Conservation (phyloP, 2,797 vertebrate species). For the Harpagifer antarcticus region DNA sequence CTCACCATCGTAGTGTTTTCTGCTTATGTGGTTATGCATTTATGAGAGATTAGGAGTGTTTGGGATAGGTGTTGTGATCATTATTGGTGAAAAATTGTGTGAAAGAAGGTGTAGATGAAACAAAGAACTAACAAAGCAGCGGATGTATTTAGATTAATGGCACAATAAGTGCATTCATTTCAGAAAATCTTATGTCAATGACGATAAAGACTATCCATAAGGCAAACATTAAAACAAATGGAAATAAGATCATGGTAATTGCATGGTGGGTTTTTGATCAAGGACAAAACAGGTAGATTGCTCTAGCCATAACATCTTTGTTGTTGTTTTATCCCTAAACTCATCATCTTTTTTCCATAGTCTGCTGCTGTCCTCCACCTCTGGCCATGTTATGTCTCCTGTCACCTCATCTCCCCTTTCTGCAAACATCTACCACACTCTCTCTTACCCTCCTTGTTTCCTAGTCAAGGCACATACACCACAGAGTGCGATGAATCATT, state of each 20-base stretch:
- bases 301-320: background rate
- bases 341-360: background rate
- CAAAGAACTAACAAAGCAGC: conserved; percentile 19
- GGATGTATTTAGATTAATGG: conserved; percentile 58
- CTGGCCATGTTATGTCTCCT: conserved; percentile 27
- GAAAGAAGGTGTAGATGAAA: conserved; percentile 3
- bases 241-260: background rate
- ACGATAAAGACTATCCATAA: conserved; percentile 24
- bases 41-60: conserved; percentile 21
- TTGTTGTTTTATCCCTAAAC: conserved; percentile 8
- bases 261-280: background rate
- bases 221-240: background rate
- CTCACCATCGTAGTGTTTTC: conserved; percentile 26
- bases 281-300: background rate
- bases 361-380: conserved; percentile 34
- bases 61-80: conserved; percentile 8
- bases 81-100: background rate
- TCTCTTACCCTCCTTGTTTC: conserved; percentile 56
- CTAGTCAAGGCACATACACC: conserved; percentile 72
- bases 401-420: conserved; percentile 56
- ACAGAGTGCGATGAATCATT: conserved; percentile 79
- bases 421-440: conserved; percentile 38
- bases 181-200: conserved; percentile 26
- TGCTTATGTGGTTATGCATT: conserved; percentile 21
- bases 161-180: conserved; percentile 45